Evolutionary conservation across 2,113 vertebrate genomes (phyloP), one percentile per base, ranked within the genome.

Genomic region (Melanotaenia duboulayi): DNA sequence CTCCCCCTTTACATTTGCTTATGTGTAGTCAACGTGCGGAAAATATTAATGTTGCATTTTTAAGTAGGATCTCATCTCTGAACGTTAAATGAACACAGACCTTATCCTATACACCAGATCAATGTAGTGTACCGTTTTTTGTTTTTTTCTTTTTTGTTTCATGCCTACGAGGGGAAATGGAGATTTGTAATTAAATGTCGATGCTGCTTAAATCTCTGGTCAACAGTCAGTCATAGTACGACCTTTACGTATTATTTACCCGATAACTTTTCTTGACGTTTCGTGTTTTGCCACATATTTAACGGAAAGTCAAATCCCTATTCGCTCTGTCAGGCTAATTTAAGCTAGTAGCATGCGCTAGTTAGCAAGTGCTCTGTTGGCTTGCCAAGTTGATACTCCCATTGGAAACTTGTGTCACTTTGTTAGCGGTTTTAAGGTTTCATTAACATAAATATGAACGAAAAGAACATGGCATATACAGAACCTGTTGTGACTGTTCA

Each of bases 301-400:
- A 35, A 57, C 62, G 60, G 71, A 35, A 76, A 85, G 65, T 71
- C 77, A 64, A 11, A 74, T 35, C 67, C 14, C 63, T 80, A 69
- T 12, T 82, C 40, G 51, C 17, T 85, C 69, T 73, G 81, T 85
- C 66, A 61, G 74, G 89, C 91, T 92, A 92, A 92, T 87, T 87
- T 74, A 60, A 83, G 89, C 89, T 91, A 89, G 82, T 91, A 91
- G 91, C 91, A 90, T 88, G 90, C 88, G 91, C 87, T 89, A 90
- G 84, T 74, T 88, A 88, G 88, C 81, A 64, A 83, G 73, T 48
- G 81, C 23, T 81, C 65, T 87, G 56, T 48, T 88, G 54, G 67
- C 24, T 82, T 39, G 42, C 59, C 67, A 91, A 85, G 81, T 65
- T 83, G 75, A 81, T 70, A 84, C 59, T 85, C 46, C 46, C 50